Evolutionary conservation across 2,888 invertebrate genomes (phyloP).

Genomic region (Druceiella hillmani): DNA sequence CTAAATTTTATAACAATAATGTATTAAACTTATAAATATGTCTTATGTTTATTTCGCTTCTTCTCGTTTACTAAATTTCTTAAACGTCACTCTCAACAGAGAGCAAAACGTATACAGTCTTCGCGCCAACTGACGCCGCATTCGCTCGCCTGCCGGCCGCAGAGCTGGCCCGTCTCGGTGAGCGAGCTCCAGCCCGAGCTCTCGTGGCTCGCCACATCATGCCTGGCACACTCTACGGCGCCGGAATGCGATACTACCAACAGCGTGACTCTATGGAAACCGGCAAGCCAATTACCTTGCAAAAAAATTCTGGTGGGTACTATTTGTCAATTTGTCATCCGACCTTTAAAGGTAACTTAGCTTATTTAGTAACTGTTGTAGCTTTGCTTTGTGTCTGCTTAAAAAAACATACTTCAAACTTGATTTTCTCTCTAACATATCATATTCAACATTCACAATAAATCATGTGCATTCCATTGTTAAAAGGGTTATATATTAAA

Average conservation of each 20-base stretch:
- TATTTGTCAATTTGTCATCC: too few species aligned
- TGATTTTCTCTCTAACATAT: conserved; percentile 1
- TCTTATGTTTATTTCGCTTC: too few species aligned
- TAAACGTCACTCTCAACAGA: too few species aligned
- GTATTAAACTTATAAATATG: too few species aligned
- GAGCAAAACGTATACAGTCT: conserved; percentile 77
- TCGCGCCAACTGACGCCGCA: conserved; percentile 79
- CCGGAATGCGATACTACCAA: conserved; percentile 84
- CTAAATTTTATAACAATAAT: too few species aligned
- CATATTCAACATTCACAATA: too few species aligned
- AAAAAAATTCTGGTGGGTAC: conserved; percentile 67
- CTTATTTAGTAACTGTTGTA: background rate
- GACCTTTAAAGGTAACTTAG: too few species aligned
- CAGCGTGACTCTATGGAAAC: conserved; percentile 72
- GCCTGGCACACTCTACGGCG: conserved; percentile 75
- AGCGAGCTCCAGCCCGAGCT: conserved; percentile 61
- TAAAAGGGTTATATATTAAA: too few species aligned
- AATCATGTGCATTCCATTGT: too few species aligned
- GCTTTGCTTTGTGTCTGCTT: background rate
- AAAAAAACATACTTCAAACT: conserved; percentile 2
- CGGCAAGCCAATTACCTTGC: conserved; percentile 70
- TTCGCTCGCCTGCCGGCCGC: conserved; percentile 61
- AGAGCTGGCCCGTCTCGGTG: conserved; percentile 56
- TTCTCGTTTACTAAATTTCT: too few species aligned
- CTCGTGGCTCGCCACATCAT: conserved; percentile 72